Conservation (phyloP, 2,888 invertebrate species). For the Macrosoma leucophasiata region DNA sequence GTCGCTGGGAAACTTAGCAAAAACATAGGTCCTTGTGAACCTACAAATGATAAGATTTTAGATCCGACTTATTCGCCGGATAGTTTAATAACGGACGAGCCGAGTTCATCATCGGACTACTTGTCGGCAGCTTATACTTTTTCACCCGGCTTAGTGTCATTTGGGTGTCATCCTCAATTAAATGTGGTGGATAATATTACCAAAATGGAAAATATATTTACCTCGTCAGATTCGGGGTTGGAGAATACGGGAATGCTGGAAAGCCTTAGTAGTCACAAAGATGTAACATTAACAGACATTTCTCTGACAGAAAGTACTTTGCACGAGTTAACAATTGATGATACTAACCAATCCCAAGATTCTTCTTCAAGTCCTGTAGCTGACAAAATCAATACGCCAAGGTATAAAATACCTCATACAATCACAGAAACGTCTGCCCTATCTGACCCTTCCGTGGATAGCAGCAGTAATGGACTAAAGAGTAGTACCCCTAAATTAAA, state of each 20-base stretch:
- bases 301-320: constrained; percentile 62
- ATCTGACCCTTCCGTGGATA: constrained; percentile 29
- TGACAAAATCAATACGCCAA: constrained; percentile 33
- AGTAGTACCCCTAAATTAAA: constrained; percentile 30
- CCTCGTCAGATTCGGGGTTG: constrained; percentile 64
- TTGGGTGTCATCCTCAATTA: constrained; percentile 38
- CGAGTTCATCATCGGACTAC: constrained; percentile 63
- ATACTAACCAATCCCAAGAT: constrained; percentile 36
- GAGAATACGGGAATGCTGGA: constrained; percentile 60
- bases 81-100: constrained; percentile 57
- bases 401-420: constrained; percentile 24
- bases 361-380: constrained; percentile 34
- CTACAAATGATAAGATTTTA: constrained; percentile 32
- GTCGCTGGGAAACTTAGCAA: too few species aligned
- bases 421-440: constrained; percentile 25
- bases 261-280: constrained; percentile 53
- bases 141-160: constrained; percentile 44
- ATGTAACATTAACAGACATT: constrained; percentile 52
- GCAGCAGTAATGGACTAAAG: constrained; percentile 30
- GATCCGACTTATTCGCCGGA: constrained; percentile 54
- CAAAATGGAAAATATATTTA: constrained; percentile 59
- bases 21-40: constrained; percentile 25
- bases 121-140: constrained; percentile 54
- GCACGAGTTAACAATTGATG: constrained; percentile 53
- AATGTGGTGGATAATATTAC: constrained; percentile 43